Conservation (phyloP, 2,797 vertebrate genomes). For the Ptychadena robeensis region DNA sequence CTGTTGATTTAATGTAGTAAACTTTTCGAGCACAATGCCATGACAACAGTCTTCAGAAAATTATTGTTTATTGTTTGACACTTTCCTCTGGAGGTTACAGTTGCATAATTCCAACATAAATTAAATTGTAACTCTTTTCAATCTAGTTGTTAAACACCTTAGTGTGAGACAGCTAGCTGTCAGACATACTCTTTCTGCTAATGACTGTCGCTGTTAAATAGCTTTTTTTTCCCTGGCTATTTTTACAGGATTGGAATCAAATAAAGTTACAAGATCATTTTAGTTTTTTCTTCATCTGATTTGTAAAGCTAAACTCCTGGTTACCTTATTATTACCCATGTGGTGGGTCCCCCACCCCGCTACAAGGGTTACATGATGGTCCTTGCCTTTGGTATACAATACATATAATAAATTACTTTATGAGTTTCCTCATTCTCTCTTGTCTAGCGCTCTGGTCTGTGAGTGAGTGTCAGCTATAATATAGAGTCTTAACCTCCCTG, state of each 20-base stretch:
- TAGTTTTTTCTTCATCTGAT: background rate
- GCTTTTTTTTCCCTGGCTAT: background rate
- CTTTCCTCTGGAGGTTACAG: background rate
- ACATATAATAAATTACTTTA: no score
- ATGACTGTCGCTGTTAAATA: background rate
- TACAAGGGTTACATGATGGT: no score
- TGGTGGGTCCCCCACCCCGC: no score
- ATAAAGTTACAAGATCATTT: background rate
- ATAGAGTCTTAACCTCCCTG: no score
- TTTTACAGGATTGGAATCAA: background rate
- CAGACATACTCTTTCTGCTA: no score
- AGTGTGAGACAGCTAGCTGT: no score
- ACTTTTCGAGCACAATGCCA: background rate
- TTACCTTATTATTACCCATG: no score
- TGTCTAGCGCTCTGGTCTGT: no score
- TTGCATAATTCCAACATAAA: conserved; percentile 27
- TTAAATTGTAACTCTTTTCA: conserved; percentile 7
- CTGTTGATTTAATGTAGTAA: background rate
- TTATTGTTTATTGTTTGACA: background rate
- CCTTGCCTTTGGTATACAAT: no score
- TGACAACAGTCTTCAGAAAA: conserved; percentile 27
- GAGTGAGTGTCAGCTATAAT: no score
- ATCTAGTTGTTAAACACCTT: background rate
- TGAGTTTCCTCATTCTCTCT: no score
- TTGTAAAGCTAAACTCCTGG: no score